phyloP scores from a whole-genome alignment of 1,140 invertebrate genomes.

The Ditylenchus dipsaci region DNA sequence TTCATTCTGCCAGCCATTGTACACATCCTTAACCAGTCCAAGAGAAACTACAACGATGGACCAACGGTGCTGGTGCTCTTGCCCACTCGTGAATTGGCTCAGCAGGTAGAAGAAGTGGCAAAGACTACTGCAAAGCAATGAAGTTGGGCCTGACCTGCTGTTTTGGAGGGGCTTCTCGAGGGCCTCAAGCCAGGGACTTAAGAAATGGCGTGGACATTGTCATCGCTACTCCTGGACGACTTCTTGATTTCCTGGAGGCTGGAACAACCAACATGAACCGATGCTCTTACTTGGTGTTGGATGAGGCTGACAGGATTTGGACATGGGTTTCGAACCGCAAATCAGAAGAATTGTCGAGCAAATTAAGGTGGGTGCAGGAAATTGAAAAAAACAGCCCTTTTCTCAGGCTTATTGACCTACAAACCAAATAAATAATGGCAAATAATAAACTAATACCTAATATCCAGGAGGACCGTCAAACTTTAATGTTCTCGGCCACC shows the following conservation, averaged over 20 bases:
- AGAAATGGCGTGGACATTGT: constrained; percentile 66
- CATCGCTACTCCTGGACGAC: constrained; percentile 78
- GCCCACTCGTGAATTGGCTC: constrained; percentile 87
- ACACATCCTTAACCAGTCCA: constrained; percentile 83
- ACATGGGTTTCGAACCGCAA: constrained; percentile 98
- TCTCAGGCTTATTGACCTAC: too few species aligned
- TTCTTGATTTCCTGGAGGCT: constrained; percentile 89
- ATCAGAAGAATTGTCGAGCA: constrained; percentile 94
- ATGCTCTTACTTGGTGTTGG: constrained; percentile 88
- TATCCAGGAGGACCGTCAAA: constrained; percentile 77
- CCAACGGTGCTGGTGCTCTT: constrained; percentile 71
- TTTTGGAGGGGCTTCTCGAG: constrained; percentile 89
- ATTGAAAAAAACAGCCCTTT: too few species aligned
- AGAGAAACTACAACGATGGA: constrained; percentile 54
- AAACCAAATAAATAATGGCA: too few species aligned
- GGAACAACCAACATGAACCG: constrained; percentile 80
- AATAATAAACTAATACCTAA: too few species aligned
- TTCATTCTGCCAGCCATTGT: constrained; percentile 72
- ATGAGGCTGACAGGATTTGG: constrained; percentile 97
- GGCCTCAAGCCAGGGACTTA: constrained; percentile 75
- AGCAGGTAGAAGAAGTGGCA: constrained; percentile 89
- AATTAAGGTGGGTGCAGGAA: constrained; percentile 73
- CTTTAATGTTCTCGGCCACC: constrained; percentile 95
- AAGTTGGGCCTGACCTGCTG: constrained; percentile 82
- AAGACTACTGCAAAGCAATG: constrained; percentile 77